These are phyloP conservation scores for Aphaenogaster ashmeadi DNA, from an alignment of 1,140 invertebrate species.

Conservation along the genomic window DNA sequence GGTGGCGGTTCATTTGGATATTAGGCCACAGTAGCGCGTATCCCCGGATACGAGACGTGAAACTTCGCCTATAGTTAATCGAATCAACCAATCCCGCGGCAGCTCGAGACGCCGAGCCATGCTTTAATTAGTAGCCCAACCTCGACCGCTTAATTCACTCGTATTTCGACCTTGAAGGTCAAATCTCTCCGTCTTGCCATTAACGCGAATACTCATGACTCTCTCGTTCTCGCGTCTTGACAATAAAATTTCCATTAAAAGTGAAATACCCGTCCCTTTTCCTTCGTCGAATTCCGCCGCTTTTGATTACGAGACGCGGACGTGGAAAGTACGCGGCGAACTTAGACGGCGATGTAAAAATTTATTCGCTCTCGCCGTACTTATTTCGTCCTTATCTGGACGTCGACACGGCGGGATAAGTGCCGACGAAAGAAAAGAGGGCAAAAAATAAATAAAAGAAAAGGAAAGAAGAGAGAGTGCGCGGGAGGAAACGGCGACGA, in stretches of 20 bases:
- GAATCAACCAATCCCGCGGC: conserved; percentile 67
- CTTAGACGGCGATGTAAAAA: conserved; percentile 52
- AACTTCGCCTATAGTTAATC: conserved; percentile 65
- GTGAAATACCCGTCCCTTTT: background rate
- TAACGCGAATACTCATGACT: conserved; percentile 1
- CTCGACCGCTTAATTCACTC: conserved; percentile 62
- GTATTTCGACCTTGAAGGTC: conserved; percentile 50
- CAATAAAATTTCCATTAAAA: conserved; percentile 49
- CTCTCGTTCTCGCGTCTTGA: background rate
- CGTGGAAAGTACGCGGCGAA: conserved; percentile 34
- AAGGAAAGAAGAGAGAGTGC: background rate
- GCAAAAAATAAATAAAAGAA: conserved; percentile 24
- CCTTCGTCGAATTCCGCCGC: conserved; percentile 25
- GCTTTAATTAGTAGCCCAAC: conserved; percentile 72
- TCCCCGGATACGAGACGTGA: conserved; percentile 40
- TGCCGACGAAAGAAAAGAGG: conserved; percentile 41
- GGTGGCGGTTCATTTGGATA: conserved; percentile 46
- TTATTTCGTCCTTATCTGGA: conserved; percentile 46
- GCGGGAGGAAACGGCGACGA: conserved; percentile 21
- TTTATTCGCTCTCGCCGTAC: conserved; percentile 53
- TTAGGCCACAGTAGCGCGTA: conserved; percentile 44
- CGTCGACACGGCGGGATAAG: conserved; percentile 52
- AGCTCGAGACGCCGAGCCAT: conserved; percentile 46
- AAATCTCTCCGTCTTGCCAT: conserved; percentile 22
- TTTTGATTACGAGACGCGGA: conserved; percentile 48